Base-by-base conservation (phyloP, 2,113 vertebrate genomes). In the Siniperca knerii region DNA sequence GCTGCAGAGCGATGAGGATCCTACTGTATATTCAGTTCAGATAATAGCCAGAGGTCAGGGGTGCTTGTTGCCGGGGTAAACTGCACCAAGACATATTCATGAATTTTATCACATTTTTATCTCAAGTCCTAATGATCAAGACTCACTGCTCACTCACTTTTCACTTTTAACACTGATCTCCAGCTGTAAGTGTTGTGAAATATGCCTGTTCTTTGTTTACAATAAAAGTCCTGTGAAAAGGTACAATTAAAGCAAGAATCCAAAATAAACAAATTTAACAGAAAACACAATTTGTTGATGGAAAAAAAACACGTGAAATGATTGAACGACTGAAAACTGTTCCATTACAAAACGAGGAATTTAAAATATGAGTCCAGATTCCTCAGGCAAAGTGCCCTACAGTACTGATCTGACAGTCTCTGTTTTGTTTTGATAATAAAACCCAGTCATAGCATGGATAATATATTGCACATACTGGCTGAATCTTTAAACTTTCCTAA, bases 351-450 rank as follows among this genome's bases (percentile, higher is more conserved):
- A 46, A 42, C 21, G 21, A 25, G 7, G 8, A 16, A 57, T 86
- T 84, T 74, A 54, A 18, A 74, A 37, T 50, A 57, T 33, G 75
- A 29, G 29, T 2, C 29, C 29, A 2, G 29, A 29, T 29, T 75
- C 65, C 61, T 55, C 2, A 35, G 10, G 35, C 23, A 21, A 46
- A 78, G 54, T 23, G 60, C 25, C 48, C 13, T 4, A 8, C 64
- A 46, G 67, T 54, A 76, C 60, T 66, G 67, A 87, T 83, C 60
- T 25, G 77, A 75, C 42, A 73, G 54, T 7, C 58, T 37, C n/a
- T 11, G 58, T 81, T 89, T 81, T 76, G 29, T 75, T 88, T 81
- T 57, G 29, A 29, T 90, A 58, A 91, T 86, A 55, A 77, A 85
- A 82, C 23, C 85, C 85, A 90, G 85, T 64, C 75, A 7, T 25